A percentile compares a stretch with the other conserved stretches of the same genome.
These are phyloP conservation scores for Aurelia aurita DNA, from an alignment of 30 jellyfish, hydroid and myxozoan genomes.

Conservation along the genomic window DNA sequence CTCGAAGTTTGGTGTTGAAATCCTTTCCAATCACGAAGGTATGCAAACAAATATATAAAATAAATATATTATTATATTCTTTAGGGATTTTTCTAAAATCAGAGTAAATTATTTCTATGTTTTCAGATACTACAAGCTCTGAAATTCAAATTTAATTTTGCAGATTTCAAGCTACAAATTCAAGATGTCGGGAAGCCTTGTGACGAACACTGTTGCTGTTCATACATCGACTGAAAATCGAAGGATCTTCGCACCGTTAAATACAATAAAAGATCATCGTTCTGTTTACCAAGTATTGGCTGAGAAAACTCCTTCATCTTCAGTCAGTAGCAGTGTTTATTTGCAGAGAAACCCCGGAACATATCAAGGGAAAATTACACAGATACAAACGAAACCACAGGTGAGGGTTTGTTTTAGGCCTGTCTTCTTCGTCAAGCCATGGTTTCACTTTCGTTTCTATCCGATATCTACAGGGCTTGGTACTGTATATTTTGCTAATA, in stretches of 20 bases:
- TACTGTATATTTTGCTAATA: too few relatives aligned
- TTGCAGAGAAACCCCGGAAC: constrained; percentile 27
- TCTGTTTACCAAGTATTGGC: constrained; percentile 42
- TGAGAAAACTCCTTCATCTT: constrained; percentile 64
- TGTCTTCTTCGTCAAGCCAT: background rate
- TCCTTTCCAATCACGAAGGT: constrained; percentile 47
- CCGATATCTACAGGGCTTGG: too few relatives aligned
- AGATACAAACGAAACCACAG: constrained; percentile 56
- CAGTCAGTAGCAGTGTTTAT: constrained; percentile 20
- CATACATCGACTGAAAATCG: constrained; percentile 43
- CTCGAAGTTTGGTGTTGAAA: background rate
- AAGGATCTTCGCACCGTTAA: constrained; percentile 68
- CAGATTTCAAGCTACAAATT: constrained; percentile 11
- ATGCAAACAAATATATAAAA: background rate
- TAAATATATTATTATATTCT: background rate
- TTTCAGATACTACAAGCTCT: background rate
- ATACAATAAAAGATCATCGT: constrained; percentile 43
- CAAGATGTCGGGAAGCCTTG: constrained; percentile 67
- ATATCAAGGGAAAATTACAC: constrained; percentile 10
- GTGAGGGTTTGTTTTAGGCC: constrained; percentile 24
- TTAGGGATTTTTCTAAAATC: background rate
- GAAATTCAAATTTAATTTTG: too few relatives aligned
- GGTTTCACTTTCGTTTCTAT: too few relatives aligned
- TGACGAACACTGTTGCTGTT: constrained; percentile 33
- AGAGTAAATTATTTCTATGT: background rate